Evolutionary conservation across 2,888 invertebrate genomes (phyloP).

Genomic region (Caenorhabditis afra): DNA sequence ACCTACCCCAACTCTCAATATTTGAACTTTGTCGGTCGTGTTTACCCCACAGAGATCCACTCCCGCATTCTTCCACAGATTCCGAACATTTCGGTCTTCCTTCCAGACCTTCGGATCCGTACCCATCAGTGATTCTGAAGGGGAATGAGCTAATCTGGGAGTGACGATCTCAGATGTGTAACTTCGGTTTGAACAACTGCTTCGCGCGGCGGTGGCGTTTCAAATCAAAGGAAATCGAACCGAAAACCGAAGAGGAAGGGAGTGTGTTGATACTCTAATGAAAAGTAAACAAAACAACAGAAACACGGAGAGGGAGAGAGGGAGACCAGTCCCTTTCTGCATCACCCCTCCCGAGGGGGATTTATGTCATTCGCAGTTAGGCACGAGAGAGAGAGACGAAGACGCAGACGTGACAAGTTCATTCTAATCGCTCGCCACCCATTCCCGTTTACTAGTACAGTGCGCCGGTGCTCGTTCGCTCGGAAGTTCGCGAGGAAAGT

Average conservation of each 20-base stretch:
- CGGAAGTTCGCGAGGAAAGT: slow-evolving; percentile 13
- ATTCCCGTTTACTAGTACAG: too few species aligned
- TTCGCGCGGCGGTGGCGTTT: background rate
- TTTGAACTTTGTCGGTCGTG: slow-evolving; percentile 30
- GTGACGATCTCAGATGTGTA: too few species aligned
- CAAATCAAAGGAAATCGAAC: slow-evolving; percentile 3
- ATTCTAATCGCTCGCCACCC: slow-evolving; percentile 6
- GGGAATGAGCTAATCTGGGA: too few species aligned
- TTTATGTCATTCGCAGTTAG: slow-evolving; percentile 29
- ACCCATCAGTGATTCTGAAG: too few species aligned
- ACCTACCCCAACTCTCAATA: slow-evolving; percentile 33
- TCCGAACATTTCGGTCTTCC: slow-evolving; percentile 20
- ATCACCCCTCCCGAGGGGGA: slow-evolving; percentile 24
- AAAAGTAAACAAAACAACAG: slow-evolving; percentile 49
- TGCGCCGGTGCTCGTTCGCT: slow-evolving; percentile 28
- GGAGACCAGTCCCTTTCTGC: background rate
- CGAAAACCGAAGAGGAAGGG: slow-evolving; percentile 12
- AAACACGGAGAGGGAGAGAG: background rate
- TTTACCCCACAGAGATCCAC: slow-evolving; percentile 17
- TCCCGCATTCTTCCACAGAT: slow-evolving; percentile 34
- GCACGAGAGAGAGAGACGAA: slow-evolving; percentile 12
- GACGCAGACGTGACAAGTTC: slow-evolving; percentile 2
- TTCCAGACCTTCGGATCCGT: too few species aligned
- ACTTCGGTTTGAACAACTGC: too few species aligned
- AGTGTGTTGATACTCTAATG: slow-evolving; percentile 27